phyloP scores from a whole-genome alignment of 2,113 vertebrate genomes.

The Gambusia holbrooki region DNA sequence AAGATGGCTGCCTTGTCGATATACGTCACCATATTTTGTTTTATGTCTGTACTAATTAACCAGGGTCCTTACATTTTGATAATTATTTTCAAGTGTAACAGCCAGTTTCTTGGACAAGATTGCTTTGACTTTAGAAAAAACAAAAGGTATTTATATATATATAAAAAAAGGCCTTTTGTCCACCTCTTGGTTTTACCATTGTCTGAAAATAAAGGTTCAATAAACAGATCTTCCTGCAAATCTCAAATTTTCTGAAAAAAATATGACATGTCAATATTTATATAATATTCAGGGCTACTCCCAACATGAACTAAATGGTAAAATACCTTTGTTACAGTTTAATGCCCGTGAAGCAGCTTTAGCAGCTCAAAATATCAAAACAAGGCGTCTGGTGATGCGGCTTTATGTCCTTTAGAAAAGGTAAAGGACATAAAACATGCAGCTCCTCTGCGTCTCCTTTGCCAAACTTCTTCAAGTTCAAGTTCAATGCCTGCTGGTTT shows the following conservation, averaged over 20 bases:
- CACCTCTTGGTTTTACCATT: background rate
- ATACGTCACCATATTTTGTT: background rate
- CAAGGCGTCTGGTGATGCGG: background rate
- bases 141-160: no score
- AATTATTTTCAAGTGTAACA: background rate
- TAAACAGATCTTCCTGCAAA: background rate
- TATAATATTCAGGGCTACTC: background rate
- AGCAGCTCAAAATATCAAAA: background rate
- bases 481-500: slow-evolving; percentile 12
- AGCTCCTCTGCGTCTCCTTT: slow-evolving; percentile 20
- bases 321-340: background rate
- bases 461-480: slow-evolving; percentile 17
- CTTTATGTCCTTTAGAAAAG: no score
- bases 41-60: background rate
- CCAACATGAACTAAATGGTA: background rate
- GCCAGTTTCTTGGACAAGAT: background rate
- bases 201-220: background rate
- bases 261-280: background rate
- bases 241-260: background rate
- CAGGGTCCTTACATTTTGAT: background rate
- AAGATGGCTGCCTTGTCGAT: background rate
- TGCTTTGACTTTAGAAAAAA: background rate
- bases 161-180: background rate
- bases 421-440: background rate
- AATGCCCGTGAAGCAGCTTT: background rate